A percentile compares a stretch with the other conserved stretches of the same genome.
Conservation (phyloP, 2,888 invertebrate species). For the Theretra japonica region DNA sequence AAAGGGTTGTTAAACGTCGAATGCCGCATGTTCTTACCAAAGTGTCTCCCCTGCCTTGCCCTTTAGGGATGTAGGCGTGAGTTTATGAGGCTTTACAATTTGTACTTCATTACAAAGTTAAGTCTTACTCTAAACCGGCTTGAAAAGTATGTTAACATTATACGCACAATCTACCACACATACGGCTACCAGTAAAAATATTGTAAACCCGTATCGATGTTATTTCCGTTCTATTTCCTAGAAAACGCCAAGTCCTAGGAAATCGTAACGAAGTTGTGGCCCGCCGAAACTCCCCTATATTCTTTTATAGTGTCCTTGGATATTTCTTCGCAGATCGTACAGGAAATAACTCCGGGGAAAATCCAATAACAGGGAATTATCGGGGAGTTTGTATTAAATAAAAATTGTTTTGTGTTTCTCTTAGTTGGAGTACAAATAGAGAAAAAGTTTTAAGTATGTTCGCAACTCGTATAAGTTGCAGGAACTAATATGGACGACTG, state of each 20-base stretch:
- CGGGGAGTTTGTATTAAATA: not conserved
- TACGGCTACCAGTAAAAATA: constrained; percentile 1
- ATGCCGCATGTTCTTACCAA: too few species aligned
- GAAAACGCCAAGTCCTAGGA: constrained; percentile 5
- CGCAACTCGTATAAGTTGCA: not conserved
- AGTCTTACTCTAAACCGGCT: not conserved
- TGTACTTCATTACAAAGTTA: too few species aligned
- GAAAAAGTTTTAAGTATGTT: not conserved
- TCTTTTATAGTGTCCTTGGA: constrained; percentile 10
- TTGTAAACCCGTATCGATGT: not conserved
- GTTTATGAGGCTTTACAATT: too few species aligned
- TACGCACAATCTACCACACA: not conserved
- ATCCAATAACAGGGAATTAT: constrained; percentile 26
- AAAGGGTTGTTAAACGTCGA: too few species aligned
- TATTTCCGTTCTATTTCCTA: constrained; percentile 29
- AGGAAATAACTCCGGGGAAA: constrained; percentile 29
- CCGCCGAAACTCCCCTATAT: constrained; percentile 17
- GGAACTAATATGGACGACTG: too few species aligned
- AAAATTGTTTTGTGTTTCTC: not conserved
- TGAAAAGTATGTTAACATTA: not conserved
- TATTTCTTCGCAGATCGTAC: not conserved
- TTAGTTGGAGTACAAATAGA: not conserved
- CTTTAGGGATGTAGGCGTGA: too few species aligned
- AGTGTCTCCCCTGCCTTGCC: too few species aligned
- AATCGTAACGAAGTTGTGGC: constrained; percentile 24